Evolutionary conservation across 2,113 vertebrate species (phyloP).

Genomic region (Oriolus oriolus): DNA sequence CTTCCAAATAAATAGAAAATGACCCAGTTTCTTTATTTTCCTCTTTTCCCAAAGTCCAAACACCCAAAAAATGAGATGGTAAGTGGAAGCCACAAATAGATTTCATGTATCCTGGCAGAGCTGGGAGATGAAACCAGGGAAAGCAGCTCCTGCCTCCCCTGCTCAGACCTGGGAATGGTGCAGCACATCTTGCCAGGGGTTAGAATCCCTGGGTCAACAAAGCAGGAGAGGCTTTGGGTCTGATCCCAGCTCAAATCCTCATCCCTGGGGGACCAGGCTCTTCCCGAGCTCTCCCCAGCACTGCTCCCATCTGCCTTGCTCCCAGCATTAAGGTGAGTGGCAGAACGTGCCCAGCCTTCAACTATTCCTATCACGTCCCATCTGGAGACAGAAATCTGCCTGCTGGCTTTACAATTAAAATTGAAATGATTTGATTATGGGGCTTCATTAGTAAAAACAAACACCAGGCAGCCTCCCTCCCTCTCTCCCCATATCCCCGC

Average conservation of each 20-base stretch:
- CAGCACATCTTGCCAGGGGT: neutral
- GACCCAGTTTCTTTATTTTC: constrained; percentile 24
- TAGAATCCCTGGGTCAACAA: neutral
- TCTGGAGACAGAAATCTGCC: constrained; percentile 64
- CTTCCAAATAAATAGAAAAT: constrained; percentile 46
- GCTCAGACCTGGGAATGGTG: neutral
- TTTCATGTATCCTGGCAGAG: neutral
- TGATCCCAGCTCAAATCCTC: neutral
- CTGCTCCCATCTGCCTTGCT: neutral
- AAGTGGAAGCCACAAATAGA: constrained; percentile 32
- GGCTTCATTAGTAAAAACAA: constrained; percentile 58
- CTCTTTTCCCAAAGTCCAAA: constrained; percentile 3
- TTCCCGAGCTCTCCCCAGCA: neutral
- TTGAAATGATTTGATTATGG: constrained; percentile 56
- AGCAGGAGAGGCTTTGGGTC: neutral
- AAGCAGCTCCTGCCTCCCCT: neutral
- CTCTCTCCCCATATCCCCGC: neutral
- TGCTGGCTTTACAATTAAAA: constrained; percentile 63
- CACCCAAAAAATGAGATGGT: neutral
- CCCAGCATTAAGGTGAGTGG: neutral
- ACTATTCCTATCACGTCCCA: constrained; percentile 48
- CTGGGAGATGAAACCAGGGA: neutral
- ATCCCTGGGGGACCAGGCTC: neutral
- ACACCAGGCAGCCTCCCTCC: constrained; percentile 13
- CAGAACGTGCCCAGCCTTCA: constrained; percentile 9